Conservation (phyloP, 2,888 invertebrate species). For the Pterostichus niger region DNA sequence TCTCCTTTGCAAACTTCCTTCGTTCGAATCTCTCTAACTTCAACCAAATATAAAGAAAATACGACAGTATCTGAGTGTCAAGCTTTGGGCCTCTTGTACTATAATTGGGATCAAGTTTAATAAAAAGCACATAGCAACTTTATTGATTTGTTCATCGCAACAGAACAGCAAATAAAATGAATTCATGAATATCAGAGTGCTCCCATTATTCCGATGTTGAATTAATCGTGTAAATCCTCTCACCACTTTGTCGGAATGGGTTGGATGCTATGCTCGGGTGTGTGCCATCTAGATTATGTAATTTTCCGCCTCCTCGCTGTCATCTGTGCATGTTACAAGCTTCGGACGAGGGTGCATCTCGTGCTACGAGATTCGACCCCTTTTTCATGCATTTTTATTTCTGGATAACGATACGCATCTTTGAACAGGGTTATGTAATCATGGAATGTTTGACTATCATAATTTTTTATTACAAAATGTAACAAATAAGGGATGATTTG, state of each 20-base stretch:
- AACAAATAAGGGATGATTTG: too few species aligned
- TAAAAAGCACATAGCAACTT: too few species aligned
- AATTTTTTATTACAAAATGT: too few species aligned
- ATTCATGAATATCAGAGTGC: conserved; percentile 37
- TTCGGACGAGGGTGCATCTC: conserved; percentile 21
- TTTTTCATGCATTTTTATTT: conserved; percentile 32
- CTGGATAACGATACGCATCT: conserved; percentile 23
- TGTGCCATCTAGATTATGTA: conserved; percentile 17
- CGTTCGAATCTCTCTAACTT: too few species aligned
- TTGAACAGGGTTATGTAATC: conserved; percentile 33
- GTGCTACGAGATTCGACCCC: background rate
- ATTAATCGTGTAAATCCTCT: conserved; percentile 35
- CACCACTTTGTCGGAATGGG: background rate
- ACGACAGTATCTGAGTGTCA: too few species aligned
- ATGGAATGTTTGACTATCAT: background rate
- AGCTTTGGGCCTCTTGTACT: too few species aligned
- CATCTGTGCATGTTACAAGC: conserved; percentile 42
- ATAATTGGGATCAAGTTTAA: too few species aligned
- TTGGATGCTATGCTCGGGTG: background rate
- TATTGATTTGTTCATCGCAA: conserved; percentile 9
- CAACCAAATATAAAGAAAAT: too few species aligned
- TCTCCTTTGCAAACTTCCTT: too few species aligned
- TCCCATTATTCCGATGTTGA: conserved; percentile 38
- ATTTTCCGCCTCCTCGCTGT: conserved; percentile 36
- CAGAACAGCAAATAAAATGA: conserved; percentile 25